Conservation (phyloP, 2,888 invertebrate species). For the Spilosoma lubricipeda region DNA sequence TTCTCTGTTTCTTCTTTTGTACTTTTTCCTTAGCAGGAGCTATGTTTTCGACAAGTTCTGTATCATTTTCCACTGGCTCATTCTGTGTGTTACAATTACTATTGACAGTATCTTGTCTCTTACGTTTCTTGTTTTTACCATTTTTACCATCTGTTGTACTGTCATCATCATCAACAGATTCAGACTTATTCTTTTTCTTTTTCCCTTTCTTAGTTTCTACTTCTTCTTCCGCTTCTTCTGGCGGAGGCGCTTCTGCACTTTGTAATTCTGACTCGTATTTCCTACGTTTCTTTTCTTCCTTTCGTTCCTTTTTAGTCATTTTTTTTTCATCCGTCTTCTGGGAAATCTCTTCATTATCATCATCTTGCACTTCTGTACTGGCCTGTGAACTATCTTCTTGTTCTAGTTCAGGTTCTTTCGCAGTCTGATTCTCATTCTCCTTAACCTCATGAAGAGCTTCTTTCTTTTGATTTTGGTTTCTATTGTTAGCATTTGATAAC, state of each 20-base stretch:
- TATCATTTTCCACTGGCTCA: slow-evolving; percentile 44
- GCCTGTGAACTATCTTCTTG: slow-evolving; percentile 35
- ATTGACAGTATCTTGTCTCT: slow-evolving; percentile 76
- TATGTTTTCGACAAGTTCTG: slow-evolving; percentile 46
- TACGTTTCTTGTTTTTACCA: slow-evolving; percentile 75
- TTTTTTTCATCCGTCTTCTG: slow-evolving; percentile 57
- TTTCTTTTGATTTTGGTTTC: slow-evolving; percentile 57
- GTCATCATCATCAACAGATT: slow-evolving; percentile 60
- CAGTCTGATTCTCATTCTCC: slow-evolving; percentile 38
- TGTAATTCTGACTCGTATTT: slow-evolving; percentile 81
- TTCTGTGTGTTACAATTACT: slow-evolving; percentile 61
- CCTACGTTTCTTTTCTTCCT: slow-evolving; percentile 80
- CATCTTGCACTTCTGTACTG: slow-evolving; percentile 36
- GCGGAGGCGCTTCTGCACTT: slow-evolving; percentile 66
- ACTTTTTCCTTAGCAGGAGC: slow-evolving; percentile 56
- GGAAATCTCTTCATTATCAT: slow-evolving; percentile 31
- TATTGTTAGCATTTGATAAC: slow-evolving; percentile 72
- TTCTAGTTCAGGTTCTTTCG: slow-evolving; percentile 30
- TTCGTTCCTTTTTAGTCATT: slow-evolving; percentile 78
- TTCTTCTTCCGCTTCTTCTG: slow-evolving; percentile 61
- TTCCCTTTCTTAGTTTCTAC: slow-evolving; percentile 73
- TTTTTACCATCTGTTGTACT: slow-evolving; percentile 62
- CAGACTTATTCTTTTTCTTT: slow-evolving; percentile 77
- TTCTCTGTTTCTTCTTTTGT: slow-evolving; percentile 75
- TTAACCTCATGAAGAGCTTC: slow-evolving; percentile 28